Base-by-base conservation (phyloP, 2,888 invertebrate genomes). In the Brassicogethes aeneus region DNA sequence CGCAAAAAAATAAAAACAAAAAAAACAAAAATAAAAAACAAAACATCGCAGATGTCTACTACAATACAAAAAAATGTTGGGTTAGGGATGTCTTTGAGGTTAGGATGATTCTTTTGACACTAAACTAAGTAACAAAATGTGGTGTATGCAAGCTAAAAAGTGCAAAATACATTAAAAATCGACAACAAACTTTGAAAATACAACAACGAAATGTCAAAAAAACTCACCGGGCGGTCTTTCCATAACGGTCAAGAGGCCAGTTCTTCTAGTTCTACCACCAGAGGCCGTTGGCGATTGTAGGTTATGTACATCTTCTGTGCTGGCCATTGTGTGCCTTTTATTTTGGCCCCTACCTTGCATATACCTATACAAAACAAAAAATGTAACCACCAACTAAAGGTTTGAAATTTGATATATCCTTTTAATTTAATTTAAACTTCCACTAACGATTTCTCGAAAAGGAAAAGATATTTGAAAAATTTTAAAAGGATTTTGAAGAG, bases 241-340 rank as follows among this genome's bases (percentile, higher is more conserved):
- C 56, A 87, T 88, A 16, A 91, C 92, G 0, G 91, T 88, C 17
- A 85, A 74, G 8, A 92, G 73, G 50, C 92, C 91, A 3, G 86
- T 85, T 42, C 91, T 74, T 51, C 91, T 74, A 33, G 85, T 82
- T 2, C 75, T 72, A 29, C 64, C 65, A 5, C 68, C 69, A 17
- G 62, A 60, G 3, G 55, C 47, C 17, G 53, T 54, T 12, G 55
- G 51, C 8, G 50, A 48, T 1, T 59, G 53, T 41, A 65, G 66
- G 41, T 70, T 48, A 15, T 63, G 61, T 35, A 65, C 75, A 54
- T 87, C 87, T 50, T 86, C 84, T 0, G 85, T 77, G 43, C 78
- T 82, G 2, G 85, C 84, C 65, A 88, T 77, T 0, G 88, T 88
- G 61, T 89, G 88, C 0, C 88, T 71, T 59, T 88, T 85, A 15